phyloP scores from a whole-genome alignment of 2,113 vertebrate genomes.

The Hippocampus guttulatus region DNA sequence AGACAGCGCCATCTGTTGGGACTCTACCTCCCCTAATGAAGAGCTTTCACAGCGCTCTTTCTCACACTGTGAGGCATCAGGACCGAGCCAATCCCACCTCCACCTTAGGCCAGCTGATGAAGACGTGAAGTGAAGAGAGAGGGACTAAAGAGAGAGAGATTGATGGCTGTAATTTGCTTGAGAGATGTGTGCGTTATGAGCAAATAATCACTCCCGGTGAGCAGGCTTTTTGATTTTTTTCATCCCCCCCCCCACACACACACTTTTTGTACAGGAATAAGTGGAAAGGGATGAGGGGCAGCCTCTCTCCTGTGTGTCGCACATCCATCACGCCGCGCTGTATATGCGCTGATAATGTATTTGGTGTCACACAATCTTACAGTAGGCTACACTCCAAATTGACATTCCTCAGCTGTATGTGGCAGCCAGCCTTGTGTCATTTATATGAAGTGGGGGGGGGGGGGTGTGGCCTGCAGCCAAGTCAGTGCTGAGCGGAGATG shows the following conservation, averaged over 20 bases:
- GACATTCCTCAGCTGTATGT: constrained; percentile 5
- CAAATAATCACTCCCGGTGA: constrained; percentile 56
- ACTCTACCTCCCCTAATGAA: background rate
- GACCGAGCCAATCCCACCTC: background rate
- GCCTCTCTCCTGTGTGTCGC: constrained; percentile 5
- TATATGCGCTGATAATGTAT: constrained; percentile 11
- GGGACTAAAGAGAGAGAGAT: constrained; percentile 52
- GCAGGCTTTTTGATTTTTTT: constrained; percentile 46
- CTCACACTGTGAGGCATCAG: too few relatives aligned
- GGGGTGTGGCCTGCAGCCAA: constrained; percentile 2
- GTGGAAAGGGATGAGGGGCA: background rate
- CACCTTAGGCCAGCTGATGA: background rate
- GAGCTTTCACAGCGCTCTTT: background rate
- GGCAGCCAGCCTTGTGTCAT: constrained; percentile 3
- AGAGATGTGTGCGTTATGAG: constrained; percentile 61
- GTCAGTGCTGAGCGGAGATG: background rate
- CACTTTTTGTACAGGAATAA: background rate
- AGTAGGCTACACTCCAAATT: constrained; percentile 10
- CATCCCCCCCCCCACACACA: background rate
- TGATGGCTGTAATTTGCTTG: constrained; percentile 64
- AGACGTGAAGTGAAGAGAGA: background rate
- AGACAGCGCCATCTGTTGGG: constrained; percentile 2
- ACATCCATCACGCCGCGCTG: constrained; percentile 24
- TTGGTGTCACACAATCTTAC: constrained; percentile 20
- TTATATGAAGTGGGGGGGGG: background rate